Percentiles rank a stretch among this genome's conserved stretches.
These are phyloP conservation scores for Argyra leucocephala DNA, from an alignment of 2,888 invertebrate genomes.

Conservation along the genomic window DNA sequence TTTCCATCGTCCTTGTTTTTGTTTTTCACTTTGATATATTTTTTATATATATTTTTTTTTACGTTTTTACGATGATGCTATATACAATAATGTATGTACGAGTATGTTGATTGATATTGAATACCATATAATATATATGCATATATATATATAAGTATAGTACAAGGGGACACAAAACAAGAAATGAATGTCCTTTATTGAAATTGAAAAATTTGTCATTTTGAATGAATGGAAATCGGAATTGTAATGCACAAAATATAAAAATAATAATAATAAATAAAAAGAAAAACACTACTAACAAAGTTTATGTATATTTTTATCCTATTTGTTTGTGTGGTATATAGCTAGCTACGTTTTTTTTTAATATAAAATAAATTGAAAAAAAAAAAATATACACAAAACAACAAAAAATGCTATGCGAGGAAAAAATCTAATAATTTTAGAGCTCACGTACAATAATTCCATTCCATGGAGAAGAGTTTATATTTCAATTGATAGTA, in stretches of 20 bases:
- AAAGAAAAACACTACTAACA: neutral
- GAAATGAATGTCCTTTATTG: neutral
- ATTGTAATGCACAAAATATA: neutral
- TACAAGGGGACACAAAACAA: neutral
- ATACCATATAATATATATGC: no score
- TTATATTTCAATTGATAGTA: neutral
- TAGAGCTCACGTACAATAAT: neutral
- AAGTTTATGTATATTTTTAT: no score
- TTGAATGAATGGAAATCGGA: conserved; percentile 2
- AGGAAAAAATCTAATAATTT: neutral
- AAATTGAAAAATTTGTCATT: neutral
- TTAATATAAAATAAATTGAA: neutral
- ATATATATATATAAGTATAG: no score
- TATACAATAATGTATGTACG: neutral
- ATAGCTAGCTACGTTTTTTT: neutral
- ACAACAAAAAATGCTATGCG: no score
- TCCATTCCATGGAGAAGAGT: neutral
- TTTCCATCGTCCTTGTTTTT: no score
- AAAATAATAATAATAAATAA: neutral
- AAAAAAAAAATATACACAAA: neutral
- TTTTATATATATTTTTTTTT: no score
- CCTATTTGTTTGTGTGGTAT: no score
- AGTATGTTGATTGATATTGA: no score
- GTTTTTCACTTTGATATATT: no score
- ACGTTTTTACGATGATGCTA: no score